These are phyloP conservation scores for Lethenteron reissneri DNA, from an alignment of 2,113 vertebrate genomes.

Conservation along the genomic window DNA sequence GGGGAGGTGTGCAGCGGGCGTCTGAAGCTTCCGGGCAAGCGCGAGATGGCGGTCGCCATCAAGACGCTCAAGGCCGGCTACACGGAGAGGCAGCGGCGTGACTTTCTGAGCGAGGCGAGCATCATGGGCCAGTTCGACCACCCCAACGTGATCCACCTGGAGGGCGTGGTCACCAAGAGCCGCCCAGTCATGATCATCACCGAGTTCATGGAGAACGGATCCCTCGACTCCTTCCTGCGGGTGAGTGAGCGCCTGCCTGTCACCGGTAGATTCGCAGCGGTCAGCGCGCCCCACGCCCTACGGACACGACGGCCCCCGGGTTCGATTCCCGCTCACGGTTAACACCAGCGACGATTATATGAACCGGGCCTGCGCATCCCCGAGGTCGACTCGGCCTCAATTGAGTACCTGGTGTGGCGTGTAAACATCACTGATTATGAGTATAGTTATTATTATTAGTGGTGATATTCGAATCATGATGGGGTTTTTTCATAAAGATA, in stretches of 20 bases:
- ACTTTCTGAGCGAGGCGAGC: conserved; percentile 87
- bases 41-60: conserved; percentile 90
- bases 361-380: no score
- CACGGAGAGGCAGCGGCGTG: conserved; percentile 76
- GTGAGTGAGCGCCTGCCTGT: conserved; percentile 24
- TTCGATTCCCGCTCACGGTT: no score
- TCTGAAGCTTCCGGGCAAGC: conserved; percentile 71
- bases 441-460: no score
- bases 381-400: no score
- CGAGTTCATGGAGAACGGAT: conserved; percentile 96
- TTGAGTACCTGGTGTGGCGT: no score
- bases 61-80: conserved; percentile 89
- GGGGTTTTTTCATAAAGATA: no score
- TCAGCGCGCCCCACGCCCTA: no score
- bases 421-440: no score
- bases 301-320: no score
- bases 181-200: conserved; percentile 96
- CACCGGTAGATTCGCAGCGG: background rate
- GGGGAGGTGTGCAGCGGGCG: conserved; percentile 95
- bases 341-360: no score
- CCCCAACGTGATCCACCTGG: conserved; percentile 84
- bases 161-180: conserved; percentile 92
- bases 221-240: conserved; percentile 83
- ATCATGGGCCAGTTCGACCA: conserved; percentile 99
- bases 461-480: no score